These are phyloP conservation scores for Centrocercus urophasianus DNA, from an alignment of 2,113 vertebrate genomes.

Conservation along the genomic window DNA sequence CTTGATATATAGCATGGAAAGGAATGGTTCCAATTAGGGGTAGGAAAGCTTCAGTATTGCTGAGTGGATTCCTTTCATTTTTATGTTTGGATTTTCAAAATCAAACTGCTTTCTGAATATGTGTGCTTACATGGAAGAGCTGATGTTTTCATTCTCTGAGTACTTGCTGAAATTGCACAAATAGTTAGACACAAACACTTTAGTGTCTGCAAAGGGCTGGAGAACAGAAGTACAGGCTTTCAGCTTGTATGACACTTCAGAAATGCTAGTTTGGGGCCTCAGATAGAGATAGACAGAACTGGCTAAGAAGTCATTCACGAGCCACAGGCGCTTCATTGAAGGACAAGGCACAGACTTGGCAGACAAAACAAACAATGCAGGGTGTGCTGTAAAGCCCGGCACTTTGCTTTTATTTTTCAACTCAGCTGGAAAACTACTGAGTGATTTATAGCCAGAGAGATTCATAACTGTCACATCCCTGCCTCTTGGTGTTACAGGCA, in stretches of 20 bases:
- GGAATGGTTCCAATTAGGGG: neutral
- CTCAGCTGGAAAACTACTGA: neutral
- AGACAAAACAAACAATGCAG: slow-evolving; percentile 24
- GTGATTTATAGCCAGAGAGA: slow-evolving; percentile 22
- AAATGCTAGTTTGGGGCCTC: neutral
- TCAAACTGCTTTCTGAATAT: neutral
- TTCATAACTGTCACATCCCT: neutral
- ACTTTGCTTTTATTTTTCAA: neutral
- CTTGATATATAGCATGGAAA: neutral
- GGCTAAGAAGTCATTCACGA: neutral
- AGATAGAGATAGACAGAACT: neutral
- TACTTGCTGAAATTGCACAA: slow-evolving; percentile 28
- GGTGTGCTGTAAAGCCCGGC: neutral
- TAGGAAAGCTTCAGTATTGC: neutral
- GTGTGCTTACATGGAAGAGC: neutral
- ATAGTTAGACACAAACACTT: neutral
- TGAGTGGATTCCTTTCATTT: neutral
- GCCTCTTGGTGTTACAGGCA: neutral
- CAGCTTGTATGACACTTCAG: slow-evolving; percentile 14
- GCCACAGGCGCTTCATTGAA: neutral
- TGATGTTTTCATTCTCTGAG: slow-evolving; percentile 18
- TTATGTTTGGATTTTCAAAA: neutral
- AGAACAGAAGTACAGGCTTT: slow-evolving; percentile 4
- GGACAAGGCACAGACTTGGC: slow-evolving; percentile 7
- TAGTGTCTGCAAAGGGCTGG: neutral